phyloP scores from a whole-genome alignment of 2,113 vertebrate species.

The Phyllostomus discolor region DNA sequence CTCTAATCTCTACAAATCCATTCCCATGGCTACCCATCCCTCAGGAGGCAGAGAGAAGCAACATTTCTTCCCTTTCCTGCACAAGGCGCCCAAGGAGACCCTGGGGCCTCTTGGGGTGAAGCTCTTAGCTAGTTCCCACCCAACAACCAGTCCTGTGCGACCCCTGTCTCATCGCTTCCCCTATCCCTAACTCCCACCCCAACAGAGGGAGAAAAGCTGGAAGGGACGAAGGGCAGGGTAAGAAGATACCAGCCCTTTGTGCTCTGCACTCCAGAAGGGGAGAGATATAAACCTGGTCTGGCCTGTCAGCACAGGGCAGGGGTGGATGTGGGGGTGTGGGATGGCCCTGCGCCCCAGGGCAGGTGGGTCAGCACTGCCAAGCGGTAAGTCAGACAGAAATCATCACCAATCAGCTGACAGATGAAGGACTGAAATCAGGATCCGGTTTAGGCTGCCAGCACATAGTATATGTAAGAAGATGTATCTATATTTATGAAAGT shows the following conservation, averaged over 20 bases:
- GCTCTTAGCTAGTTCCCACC: background rate
- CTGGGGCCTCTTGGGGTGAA: background rate
- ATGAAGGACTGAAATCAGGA: background rate
- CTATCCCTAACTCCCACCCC: too few relatives aligned
- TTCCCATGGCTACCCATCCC: background rate
- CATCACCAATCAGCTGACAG: background rate
- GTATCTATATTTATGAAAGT: background rate
- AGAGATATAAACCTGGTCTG: background rate
- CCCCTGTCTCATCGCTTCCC: background rate
- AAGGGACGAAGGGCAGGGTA: background rate
- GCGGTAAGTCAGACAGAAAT: background rate
- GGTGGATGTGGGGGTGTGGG: fast-evolving
- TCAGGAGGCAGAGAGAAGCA: background rate
- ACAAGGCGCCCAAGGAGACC: background rate
- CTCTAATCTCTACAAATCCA: background rate
- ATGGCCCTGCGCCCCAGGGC: background rate
- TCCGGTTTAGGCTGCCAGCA: background rate
- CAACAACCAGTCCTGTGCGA: background rate
- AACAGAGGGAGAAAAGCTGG: background rate
- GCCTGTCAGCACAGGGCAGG: fast-evolving
- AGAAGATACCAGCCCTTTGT: background rate
- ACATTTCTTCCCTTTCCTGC: background rate
- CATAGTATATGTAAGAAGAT: background rate
- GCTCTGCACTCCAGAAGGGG: background rate
- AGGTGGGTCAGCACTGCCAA: background rate